Percentiles rank a stretch among this genome's conserved stretches.
Conservation (phyloP, 2,888 invertebrate species). For the Diabrotica balteata region DNA sequence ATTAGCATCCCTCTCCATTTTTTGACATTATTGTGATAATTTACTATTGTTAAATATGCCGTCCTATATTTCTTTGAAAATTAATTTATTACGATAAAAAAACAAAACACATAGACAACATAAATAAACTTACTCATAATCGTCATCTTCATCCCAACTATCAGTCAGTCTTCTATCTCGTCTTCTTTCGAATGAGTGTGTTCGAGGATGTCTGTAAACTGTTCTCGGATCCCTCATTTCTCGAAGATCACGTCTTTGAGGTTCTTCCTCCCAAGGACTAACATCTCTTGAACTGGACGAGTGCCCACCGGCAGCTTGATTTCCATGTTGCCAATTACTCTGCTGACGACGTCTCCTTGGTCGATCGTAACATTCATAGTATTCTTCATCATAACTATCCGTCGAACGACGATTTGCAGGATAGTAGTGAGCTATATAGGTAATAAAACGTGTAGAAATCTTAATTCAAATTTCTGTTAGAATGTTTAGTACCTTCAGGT, state of each 20-base stretch:
- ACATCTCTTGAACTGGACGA: slow-evolving; percentile 79
- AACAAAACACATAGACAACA: too few relatives aligned
- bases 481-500: slow-evolving; percentile 50
- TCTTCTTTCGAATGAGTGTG: slow-evolving; percentile 55
- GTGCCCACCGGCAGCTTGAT: slow-evolving; percentile 51
- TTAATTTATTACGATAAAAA: too few relatives aligned
- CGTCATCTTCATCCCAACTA: slow-evolving; percentile 72
- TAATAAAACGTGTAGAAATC: slow-evolving; percentile 12
- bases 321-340: slow-evolving; percentile 49
- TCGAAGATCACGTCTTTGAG: slow-evolving; percentile 60
- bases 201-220: slow-evolving; percentile 57
- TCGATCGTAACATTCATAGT: slow-evolving; percentile 57
- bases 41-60: too few relatives aligned
- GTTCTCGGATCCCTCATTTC: slow-evolving; percentile 53
- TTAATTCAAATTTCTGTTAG: too few relatives aligned
- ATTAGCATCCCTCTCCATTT: too few relatives aligned
- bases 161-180: slow-evolving; percentile 64
- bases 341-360: slow-evolving; percentile 51
- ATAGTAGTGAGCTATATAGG: slow-evolving; percentile 47
- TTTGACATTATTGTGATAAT: too few relatives aligned
- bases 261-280: slow-evolving; percentile 81
- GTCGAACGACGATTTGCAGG: slow-evolving; percentile 56
- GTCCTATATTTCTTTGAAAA: too few relatives aligned
- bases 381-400: slow-evolving; percentile 60
- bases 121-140: slow-evolving; percentile 69